Evolutionary conservation across 2,113 vertebrate genomes (phyloP).

Genomic region (Struthio camelus): DNA sequence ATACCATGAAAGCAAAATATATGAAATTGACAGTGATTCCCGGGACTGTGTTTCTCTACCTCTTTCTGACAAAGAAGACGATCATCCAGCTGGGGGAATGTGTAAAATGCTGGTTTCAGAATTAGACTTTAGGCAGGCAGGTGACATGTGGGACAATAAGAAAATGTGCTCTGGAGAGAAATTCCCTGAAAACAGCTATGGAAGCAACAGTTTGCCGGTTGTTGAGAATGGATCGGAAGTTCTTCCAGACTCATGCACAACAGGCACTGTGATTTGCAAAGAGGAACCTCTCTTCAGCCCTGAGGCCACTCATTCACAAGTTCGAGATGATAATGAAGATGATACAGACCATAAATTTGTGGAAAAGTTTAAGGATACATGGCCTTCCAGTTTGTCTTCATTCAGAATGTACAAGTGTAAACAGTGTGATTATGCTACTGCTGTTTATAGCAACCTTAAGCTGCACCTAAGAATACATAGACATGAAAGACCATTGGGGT

Average conservation of each 20-base stretch:
- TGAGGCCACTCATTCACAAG: background rate
- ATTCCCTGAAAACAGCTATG: background rate
- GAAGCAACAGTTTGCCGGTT: background rate
- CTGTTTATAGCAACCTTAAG: background rate
- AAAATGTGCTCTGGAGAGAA: background rate
- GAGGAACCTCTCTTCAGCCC: background rate
- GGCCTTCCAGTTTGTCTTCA: background rate
- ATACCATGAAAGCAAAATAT: background rate
- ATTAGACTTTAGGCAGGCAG: background rate
- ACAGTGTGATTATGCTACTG: slow-evolving; percentile 16
- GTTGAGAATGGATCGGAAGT: background rate
- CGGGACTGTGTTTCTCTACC: background rate
- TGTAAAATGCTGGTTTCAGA: background rate
- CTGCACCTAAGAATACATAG: slow-evolving; percentile 39
- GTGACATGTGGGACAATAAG: background rate
- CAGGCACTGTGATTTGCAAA: background rate
- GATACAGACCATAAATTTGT: background rate
- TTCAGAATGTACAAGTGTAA: slow-evolving; percentile 3
- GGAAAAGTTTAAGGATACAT: background rate
- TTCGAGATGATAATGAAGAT: background rate
- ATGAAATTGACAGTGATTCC: background rate
- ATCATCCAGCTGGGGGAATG: background rate
- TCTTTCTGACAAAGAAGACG: background rate
- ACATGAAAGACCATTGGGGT: background rate
- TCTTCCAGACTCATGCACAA: background rate